Conservation (phyloP, 2,113 vertebrate genomes). For the Rhinoderma darwinii region DNA sequence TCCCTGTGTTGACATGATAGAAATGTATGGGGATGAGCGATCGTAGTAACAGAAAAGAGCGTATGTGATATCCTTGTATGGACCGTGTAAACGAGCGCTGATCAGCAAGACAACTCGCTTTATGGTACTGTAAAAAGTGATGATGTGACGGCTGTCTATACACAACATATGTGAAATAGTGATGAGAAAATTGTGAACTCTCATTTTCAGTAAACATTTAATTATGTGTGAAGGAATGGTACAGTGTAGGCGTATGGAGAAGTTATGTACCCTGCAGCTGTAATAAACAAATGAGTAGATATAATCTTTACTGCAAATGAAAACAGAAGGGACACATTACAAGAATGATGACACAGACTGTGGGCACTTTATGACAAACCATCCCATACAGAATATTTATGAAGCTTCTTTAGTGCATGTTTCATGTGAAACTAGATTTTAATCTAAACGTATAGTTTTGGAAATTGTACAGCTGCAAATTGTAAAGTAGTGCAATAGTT, state of each 20-base stretch:
- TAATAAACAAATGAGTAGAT: conserved; percentile 7
- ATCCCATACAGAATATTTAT: not conserved
- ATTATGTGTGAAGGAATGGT: not conserved
- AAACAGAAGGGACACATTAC: conserved; percentile 4
- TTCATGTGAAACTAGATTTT: not conserved
- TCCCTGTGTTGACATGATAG: no score
- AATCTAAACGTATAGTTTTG: not conserved
- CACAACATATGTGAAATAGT: no score
- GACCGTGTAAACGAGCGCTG: no score
- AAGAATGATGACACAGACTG: not conserved
- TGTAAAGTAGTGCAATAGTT: not conserved
- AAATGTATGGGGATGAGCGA: no score
- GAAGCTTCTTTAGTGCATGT: not conserved
- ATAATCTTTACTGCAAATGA: not conserved
- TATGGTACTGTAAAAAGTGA: not conserved
- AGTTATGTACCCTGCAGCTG: not conserved
- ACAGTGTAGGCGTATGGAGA: not conserved
- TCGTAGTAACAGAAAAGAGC: no score
- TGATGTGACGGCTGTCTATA: no score
- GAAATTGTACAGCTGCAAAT: not conserved
- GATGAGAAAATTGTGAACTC: not conserved
- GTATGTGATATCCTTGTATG: no score
- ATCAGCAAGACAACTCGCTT: no score
- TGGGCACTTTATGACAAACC: not conserved
- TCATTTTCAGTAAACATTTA: conserved; percentile 34